Evolutionary conservation across 2,797 vertebrate species (phyloP).

Genomic region (Petrocephalus schoutedeni): DNA sequence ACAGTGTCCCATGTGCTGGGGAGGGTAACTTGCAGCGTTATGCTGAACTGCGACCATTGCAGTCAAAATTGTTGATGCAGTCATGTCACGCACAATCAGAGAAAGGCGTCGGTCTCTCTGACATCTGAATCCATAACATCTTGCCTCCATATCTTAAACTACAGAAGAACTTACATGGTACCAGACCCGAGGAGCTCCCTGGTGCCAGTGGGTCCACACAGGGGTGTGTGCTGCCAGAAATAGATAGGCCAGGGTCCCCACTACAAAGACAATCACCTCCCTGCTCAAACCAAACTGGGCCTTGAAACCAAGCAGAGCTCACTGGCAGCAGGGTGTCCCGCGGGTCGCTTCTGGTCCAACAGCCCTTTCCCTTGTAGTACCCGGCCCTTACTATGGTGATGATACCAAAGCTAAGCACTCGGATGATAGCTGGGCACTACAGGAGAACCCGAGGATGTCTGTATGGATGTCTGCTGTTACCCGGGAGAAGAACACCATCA

Average conservation of each 20-base stretch:
- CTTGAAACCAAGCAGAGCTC: conserved; percentile 44
- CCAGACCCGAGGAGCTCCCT: conserved; percentile 26
- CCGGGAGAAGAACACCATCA: not conserved
- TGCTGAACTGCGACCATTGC: not conserved
- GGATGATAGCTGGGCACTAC: conserved; percentile 46
- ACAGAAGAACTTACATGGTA: conserved; percentile 35
- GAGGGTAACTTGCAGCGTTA: not conserved
- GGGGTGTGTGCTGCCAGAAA: conserved; percentile 41
- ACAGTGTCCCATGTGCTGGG: not conserved
- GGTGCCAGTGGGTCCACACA: conserved; percentile 17
- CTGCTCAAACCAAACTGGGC: conserved; percentile 54
- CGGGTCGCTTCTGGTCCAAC: not conserved
- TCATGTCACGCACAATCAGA: not conserved
- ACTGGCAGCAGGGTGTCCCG: conserved; percentile 7
- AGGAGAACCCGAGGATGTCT: conserved; percentile 31
- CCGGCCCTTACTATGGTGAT: conserved; percentile 35
- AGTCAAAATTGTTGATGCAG: not conserved
- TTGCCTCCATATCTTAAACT: not conserved
- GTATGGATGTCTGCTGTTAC: not conserved
- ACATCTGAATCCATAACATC: not conserved
- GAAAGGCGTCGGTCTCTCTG: not conserved
- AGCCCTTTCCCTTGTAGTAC: conserved; percentile 40
- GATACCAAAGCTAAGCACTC: conserved; percentile 50
- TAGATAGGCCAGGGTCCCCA: conserved; percentile 47
- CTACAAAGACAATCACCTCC: conserved; percentile 55